Conservation (phyloP, 2,888 invertebrate species). For the Caenorhabditis parvicauda region DNA sequence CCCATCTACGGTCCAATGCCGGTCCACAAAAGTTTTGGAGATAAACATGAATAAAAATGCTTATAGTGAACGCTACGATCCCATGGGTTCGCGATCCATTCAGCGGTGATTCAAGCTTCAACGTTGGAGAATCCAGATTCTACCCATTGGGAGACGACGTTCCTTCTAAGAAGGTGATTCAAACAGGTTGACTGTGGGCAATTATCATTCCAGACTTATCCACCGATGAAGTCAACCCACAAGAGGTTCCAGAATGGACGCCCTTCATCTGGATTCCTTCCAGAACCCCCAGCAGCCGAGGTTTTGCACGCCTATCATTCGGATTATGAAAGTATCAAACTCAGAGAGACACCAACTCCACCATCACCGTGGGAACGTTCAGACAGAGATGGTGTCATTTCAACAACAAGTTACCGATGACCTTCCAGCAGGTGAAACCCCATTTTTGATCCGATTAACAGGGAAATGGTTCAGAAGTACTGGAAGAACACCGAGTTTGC, state of each 20-base stretch:
- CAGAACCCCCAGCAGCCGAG: constrained; percentile 10
- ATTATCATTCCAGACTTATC: no score
- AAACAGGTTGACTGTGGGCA: no score
- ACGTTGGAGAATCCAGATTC: constrained; percentile 4
- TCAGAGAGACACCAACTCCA: background rate
- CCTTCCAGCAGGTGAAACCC: constrained; percentile 32
- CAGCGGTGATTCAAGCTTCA: background rate
- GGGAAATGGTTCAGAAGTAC: constrained; percentile 71
- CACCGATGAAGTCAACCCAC: background rate
- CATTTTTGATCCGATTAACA: background rate
- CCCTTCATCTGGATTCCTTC: constrained; percentile 31
- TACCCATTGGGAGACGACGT: constrained; percentile 11
- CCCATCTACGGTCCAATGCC: no score
- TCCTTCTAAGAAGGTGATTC: constrained; percentile 14
- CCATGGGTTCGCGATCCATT: constrained; percentile 15
- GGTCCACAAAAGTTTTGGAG: background rate
- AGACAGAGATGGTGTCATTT: constrained; percentile 36
- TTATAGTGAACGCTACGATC: constrained; percentile 11
- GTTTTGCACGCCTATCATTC: constrained; percentile 2
- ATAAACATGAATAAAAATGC: background rate
- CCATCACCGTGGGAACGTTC: constrained; percentile 13
- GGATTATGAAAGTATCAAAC: constrained; percentile 10
- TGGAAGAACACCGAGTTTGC: constrained; percentile 76
- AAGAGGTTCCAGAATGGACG: constrained; percentile 21
- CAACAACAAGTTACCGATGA: constrained; percentile 23